Evolutionary conservation across 2,797 vertebrate species (phyloP).

Genomic region (Somateria mollissima): DNA sequence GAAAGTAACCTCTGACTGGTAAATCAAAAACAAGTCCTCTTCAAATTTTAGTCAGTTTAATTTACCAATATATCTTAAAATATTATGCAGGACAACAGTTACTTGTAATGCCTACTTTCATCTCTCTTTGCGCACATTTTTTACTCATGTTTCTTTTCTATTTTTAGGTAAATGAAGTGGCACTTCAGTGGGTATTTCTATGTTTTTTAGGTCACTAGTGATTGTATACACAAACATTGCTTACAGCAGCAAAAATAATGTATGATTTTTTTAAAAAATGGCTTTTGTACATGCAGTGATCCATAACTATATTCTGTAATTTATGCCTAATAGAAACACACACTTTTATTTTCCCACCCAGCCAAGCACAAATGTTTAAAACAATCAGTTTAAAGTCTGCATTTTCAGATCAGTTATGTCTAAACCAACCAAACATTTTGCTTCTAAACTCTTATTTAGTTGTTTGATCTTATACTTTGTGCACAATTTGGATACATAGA

Average conservation of each 20-base stretch:
- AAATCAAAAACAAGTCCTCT: neutral
- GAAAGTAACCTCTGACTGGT: neutral
- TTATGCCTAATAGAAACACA: neutral
- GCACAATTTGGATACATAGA: neutral
- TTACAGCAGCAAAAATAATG: neutral
- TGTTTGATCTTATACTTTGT: neutral
- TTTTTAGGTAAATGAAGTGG: neutral
- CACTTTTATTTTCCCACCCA: neutral
- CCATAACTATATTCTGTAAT: neutral
- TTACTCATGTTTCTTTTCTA: neutral
- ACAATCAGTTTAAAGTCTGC: accelerated
- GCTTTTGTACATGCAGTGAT: neutral
- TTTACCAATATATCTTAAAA: neutral
- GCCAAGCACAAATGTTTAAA: neutral
- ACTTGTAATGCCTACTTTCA: neutral
- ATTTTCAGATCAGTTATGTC: neutral
- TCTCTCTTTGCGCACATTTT: neutral
- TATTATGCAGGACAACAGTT: neutral
- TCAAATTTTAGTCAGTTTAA: neutral
- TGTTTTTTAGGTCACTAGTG: neutral
- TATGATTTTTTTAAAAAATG: neutral
- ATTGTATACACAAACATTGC: neutral
- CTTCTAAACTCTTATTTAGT: neutral
- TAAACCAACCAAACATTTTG: neutral
- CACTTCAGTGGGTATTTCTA: neutral